Evolutionary conservation across 1,140 invertebrate species (phyloP).

Genomic region (Danaus plexippus): DNA sequence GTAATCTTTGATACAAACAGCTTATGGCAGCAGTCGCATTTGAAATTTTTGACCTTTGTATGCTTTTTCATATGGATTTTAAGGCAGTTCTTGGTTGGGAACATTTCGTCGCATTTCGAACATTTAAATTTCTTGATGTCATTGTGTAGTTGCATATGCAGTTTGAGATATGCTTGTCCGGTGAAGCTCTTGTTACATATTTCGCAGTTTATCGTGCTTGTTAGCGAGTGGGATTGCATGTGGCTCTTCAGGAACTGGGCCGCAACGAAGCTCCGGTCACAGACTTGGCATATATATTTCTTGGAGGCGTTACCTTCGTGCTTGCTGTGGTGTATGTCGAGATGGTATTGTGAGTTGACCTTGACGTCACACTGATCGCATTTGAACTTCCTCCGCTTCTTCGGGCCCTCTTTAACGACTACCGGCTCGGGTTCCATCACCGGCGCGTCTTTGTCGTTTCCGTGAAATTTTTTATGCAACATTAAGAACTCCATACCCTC

Average conservation of each 20-base stretch:
- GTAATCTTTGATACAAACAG: conserved; percentile 69
- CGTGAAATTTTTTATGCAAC: conserved; percentile 62
- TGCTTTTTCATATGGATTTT: conserved; percentile 72
- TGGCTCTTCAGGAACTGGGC: conserved; percentile 62
- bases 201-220: conserved; percentile 67
- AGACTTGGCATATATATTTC: conserved; percentile 60
- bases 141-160: conserved; percentile 75
- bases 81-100: conserved; percentile 77
- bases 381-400: conserved; percentile 60
- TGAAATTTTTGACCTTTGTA: conserved; percentile 67
- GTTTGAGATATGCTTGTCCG: conserved; percentile 73
- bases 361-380: conserved; percentile 64
- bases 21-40: conserved; percentile 68
- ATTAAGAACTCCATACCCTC: conserved; percentile 61
- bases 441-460: conserved; percentile 52
- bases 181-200: conserved; percentile 78
- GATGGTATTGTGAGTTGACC: conserved; percentile 63
- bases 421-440: conserved; percentile 41
- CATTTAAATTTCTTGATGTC: conserved; percentile 78
- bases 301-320: conserved; percentile 58
- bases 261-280: conserved; percentile 58
- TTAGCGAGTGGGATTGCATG: conserved; percentile 60
- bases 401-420: conserved; percentile 41
- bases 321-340: conserved; percentile 62
- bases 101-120: conserved; percentile 78